phyloP scores from a whole-genome alignment of 2,888 invertebrate species.

The Caenorhabditis afra region DNA sequence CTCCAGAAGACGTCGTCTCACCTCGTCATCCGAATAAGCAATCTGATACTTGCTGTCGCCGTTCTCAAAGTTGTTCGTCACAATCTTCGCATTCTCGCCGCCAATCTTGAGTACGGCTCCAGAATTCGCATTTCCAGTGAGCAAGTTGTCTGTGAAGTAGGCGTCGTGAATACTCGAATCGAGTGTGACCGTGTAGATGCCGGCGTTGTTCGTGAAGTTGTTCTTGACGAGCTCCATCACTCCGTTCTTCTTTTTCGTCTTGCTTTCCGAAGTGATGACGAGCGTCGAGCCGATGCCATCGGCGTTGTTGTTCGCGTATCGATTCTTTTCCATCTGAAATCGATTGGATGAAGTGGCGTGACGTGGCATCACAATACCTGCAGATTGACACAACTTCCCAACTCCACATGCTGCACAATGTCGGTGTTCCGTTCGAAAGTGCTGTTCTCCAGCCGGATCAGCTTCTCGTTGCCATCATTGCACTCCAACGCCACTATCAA shows the following conservation, averaged over 20 bases:
- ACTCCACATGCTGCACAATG: constrained; percentile 59
- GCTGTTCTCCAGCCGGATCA: constrained; percentile 56
- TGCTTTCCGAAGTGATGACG: constrained; percentile 42
- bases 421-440: constrained; percentile 55
- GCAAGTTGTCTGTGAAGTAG: constrained; percentile 47
- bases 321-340: constrained; percentile 50
- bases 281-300: constrained; percentile 51
- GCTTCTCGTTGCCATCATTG: constrained; percentile 58
- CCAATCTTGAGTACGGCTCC: constrained; percentile 61
- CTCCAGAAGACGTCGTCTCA: constrained; percentile 7
- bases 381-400: constrained; percentile 60
- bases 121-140: constrained; percentile 55
- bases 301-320: constrained; percentile 36
- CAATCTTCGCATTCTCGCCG: constrained; percentile 49
- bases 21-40: constrained; percentile 54
- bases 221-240: constrained; percentile 45
- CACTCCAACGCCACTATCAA: constrained; percentile 60
- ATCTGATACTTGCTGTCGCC: constrained; percentile 55
- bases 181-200: constrained; percentile 52
- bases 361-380: constrained; percentile 9
- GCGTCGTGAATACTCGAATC: constrained; percentile 45
- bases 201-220: constrained; percentile 49
- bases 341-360: too few species aligned
- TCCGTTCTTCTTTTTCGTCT: constrained; percentile 26
- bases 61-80: constrained; percentile 62